phyloP scores from a whole-genome alignment of 1,140 invertebrate species.

The Epicauta chinensis region DNA sequence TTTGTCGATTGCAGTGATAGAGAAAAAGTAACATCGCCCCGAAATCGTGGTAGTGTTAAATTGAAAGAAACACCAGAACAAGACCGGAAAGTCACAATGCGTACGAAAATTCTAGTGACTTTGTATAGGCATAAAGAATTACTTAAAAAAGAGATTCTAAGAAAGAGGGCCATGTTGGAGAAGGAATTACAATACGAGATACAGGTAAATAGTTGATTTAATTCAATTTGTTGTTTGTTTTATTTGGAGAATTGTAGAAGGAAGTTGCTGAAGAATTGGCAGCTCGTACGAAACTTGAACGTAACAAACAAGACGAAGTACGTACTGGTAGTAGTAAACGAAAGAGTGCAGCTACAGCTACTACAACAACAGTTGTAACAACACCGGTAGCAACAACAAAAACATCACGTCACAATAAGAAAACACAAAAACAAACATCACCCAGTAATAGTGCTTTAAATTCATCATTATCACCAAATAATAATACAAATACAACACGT shows the following conservation, averaged over 20 bases:
- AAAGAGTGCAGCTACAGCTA: constrained; percentile 48
- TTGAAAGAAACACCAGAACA: constrained; percentile 44
- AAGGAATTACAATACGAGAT: constrained; percentile 88
- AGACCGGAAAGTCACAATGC: constrained; percentile 48
- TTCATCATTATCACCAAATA: background rate
- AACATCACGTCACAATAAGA: constrained; percentile 21
- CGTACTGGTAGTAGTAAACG: constrained; percentile 51
- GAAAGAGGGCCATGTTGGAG: constrained; percentile 82
- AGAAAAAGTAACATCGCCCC: constrained; percentile 35
- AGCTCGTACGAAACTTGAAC: constrained; percentile 59
- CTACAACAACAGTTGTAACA: constrained; percentile 44
- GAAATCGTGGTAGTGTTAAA: constrained; percentile 25
- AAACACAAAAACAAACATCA: background rate
- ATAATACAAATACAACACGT: constrained; percentile 1
- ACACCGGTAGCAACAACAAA: constrained; percentile 33
- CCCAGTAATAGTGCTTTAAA: background rate
- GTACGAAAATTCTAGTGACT: constrained; percentile 56
- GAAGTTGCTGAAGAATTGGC: constrained; percentile 65
- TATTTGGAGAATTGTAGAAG: constrained; percentile 48
- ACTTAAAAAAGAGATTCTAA: constrained; percentile 89
- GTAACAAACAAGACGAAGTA: constrained; percentile 65
- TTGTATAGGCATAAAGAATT: constrained; percentile 83
- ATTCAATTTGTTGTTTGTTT: background rate
- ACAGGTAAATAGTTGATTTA: constrained; percentile 52
- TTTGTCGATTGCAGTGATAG: constrained; percentile 22